Evolutionary conservation across 2,888 invertebrate genomes (phyloP), one percentile per base, ranked within the genome.

Genomic region (Thymelicus sylvestris): DNA sequence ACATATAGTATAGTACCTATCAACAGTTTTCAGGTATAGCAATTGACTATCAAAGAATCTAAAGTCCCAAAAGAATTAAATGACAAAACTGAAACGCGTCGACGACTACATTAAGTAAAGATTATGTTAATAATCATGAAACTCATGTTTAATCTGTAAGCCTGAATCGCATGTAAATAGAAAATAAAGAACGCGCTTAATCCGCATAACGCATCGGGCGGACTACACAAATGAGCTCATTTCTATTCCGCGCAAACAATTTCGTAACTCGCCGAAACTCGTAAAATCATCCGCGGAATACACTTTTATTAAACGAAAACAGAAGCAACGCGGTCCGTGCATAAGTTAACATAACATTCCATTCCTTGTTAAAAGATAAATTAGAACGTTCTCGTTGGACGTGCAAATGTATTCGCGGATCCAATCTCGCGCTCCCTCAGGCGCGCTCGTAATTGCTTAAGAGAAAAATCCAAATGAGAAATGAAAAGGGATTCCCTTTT

Each of bases 381-480:
- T 92, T 90, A 89, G 87, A 86, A 83, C 80, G 82, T 80, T 82
- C 81, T 80, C 81, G 82, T 84, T 83, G 83, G 85, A 85, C 84
- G 83, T 82, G 83, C 85, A 85, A 85, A 85, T 86, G 82, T 85
- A 85, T 82, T 81, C 85, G 81, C 80, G 83, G 79, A 86, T 85
- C 86, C 88, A 87, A 89, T 91, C 88, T 84, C 86, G 79, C 85
- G 83, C 79, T 81, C 87, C 91, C 89, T 84, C 84, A 84, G 89
- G 91, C 91, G 81, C 79, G 77, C 83, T 78, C 81, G 87, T 93
- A 93, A 93, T 93, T 93, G 92, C 92, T 92, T 93, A 93, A 92
- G 92, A 93, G 93, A 93, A 93, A 93, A 93, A 93, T 93, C 92
- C 93, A 92, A 93, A 93, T 93, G 92, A 93, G 91, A 93, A 93